Conservation (phyloP, 2,888 invertebrate genomes). For the Dolomedes plantarius region DNA sequence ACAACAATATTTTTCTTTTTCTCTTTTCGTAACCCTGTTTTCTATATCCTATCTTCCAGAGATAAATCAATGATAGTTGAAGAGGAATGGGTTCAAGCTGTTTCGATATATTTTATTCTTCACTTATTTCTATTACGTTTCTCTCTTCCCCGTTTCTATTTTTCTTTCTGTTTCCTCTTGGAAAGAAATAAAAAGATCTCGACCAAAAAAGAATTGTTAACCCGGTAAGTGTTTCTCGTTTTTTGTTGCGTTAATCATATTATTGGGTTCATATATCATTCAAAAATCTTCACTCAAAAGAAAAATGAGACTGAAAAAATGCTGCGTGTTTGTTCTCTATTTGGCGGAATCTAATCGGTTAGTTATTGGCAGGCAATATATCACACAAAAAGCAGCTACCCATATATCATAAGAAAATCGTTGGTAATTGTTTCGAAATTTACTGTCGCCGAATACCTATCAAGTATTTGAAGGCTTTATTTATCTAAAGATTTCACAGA, state of each 20-base stretch:
- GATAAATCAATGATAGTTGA: not conserved
- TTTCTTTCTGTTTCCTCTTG: not conserved
- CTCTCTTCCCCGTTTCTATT: not conserved
- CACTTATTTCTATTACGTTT: not conserved
- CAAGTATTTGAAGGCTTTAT: too few relatives aligned
- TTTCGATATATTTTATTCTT: constrained; percentile 1
- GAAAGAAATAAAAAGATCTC: not conserved
- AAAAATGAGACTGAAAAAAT: not conserved
- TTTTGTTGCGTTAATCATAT: constrained; percentile 1
- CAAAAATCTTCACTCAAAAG: not conserved
- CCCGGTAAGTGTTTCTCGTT: constrained; percentile 1
- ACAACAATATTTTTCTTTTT: not conserved
- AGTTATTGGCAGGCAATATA: not conserved
- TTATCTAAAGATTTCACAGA: too few relatives aligned
- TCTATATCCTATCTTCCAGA: not conserved
- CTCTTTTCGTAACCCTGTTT: not conserved
- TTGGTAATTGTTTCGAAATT: not conserved
- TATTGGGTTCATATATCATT: constrained; percentile 5
- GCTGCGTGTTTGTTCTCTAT: not conserved
- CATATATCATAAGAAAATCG: not conserved
- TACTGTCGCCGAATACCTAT: not conserved
- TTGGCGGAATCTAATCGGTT: not conserved
- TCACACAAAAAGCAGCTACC: not conserved
- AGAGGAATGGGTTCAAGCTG: not conserved
- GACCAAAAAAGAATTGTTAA: not conserved